Percentiles rank a stretch among this genome's conserved stretches.
phyloP scores from a whole-genome alignment of 2,888 invertebrate species.

The Cheilosia urbana region DNA sequence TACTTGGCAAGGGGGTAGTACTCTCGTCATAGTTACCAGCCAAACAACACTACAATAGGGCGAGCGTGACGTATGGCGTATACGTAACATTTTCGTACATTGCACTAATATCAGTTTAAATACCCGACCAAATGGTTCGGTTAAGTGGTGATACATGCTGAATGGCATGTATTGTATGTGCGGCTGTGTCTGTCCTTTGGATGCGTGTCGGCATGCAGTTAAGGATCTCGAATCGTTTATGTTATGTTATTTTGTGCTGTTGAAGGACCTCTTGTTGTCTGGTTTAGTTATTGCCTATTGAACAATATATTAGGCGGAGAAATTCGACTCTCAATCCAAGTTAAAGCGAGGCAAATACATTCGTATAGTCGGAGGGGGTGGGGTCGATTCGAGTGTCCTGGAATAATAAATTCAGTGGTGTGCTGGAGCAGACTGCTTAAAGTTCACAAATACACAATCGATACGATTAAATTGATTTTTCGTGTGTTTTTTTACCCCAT shows the following conservation, averaged over 20 bases:
- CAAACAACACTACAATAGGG: conserved; percentile 54
- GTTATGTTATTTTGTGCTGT: conserved; percentile 50
- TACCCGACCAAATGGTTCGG: conserved; percentile 43
- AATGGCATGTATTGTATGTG: conserved; percentile 22
- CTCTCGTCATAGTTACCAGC: conserved; percentile 62
- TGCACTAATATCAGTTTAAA: conserved; percentile 52
- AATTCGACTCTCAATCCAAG: background rate
- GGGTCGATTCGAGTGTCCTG: conserved; percentile 9
- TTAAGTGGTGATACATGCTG: conserved; percentile 52
- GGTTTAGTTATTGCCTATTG: conserved; percentile 65
- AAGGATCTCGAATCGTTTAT: conserved; percentile 63
- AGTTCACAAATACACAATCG: conserved; percentile 1
- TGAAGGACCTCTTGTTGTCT: conserved; percentile 62
- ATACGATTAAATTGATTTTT: background rate
- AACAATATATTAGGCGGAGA: conserved; percentile 56
- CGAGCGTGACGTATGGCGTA: conserved; percentile 36
- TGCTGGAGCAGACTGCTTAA: conserved; percentile 8
- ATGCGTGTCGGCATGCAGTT: conserved; percentile 69
- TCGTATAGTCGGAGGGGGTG: background rate
- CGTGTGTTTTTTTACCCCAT: background rate
- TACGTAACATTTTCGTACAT: conserved; percentile 50
- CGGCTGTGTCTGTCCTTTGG: conserved; percentile 21
- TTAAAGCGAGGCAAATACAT: background rate
- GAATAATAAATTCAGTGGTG: conserved; percentile 17
- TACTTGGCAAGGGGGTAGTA: background rate